Evolutionary conservation across 2,797 vertebrate species (phyloP).

Genomic region (Thaleichthys pacificus): DNA sequence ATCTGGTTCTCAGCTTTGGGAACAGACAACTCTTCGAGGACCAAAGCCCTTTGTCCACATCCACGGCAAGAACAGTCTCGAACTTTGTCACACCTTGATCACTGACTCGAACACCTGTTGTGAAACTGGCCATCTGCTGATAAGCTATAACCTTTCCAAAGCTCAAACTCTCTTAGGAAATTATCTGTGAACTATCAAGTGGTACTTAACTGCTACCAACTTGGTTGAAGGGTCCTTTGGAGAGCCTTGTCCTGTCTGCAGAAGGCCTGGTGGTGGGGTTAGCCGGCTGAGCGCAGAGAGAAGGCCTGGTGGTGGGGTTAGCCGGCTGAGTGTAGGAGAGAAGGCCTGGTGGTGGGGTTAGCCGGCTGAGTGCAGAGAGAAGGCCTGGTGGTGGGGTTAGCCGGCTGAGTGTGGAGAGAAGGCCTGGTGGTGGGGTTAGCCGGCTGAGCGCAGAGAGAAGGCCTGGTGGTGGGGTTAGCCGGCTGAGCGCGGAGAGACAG

Average conservation of each 20-base stretch:
- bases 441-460: background rate
- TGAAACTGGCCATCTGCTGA: background rate
- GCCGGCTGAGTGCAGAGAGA: slow-evolving; percentile 23
- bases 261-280: slow-evolving; percentile 11
- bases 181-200: background rate
- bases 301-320: slow-evolving; percentile 11
- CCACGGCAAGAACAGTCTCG: no score
- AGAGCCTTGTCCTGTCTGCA: slow-evolving; percentile 16
- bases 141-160: no score
- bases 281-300: slow-evolving; percentile 24
- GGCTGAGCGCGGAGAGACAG: slow-evolving; percentile 31
- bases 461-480: slow-evolving; percentile 18
- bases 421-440: no score
- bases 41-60: no score
- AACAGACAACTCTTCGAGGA: no score
- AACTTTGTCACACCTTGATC: no score
- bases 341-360: slow-evolving; percentile 13
- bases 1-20: background rate
- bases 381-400: slow-evolving; percentile 13
- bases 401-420: background rate
- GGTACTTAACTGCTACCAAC: slow-evolving; percentile 7
- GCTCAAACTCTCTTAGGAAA: no score
- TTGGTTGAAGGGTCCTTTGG: slow-evolving; percentile 5
- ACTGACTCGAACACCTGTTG: background rate
- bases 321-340: slow-evolving; percentile 25